A percentile compares a stretch with the other conserved stretches of the same genome.
phyloP scores from a whole-genome alignment of 1,140 invertebrate genomes.

The Leptinotarsa defecta region DNA sequence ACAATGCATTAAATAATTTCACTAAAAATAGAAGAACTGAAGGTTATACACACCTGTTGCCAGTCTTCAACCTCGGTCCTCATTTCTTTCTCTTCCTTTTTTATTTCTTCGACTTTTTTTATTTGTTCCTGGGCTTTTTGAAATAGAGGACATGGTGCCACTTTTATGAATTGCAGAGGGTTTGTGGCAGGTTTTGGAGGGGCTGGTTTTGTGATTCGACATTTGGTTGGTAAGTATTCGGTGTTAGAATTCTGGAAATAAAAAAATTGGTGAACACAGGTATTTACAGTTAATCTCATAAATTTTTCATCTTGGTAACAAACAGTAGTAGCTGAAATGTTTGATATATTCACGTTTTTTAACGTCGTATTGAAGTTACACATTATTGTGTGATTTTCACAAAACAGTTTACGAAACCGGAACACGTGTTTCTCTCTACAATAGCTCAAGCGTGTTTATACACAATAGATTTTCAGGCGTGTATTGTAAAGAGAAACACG shows the following conservation, averaged over 20 bases:
- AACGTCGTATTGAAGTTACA: no score
- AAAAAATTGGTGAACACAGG: neutral
- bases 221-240: conserved; percentile 55
- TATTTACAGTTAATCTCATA: neutral
- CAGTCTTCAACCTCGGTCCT: conserved; percentile 86
- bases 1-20: no score
- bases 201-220: conserved; percentile 57
- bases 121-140: conserved; percentile 84
- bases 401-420: no score
- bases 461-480: no score
- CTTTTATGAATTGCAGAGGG: conserved; percentile 87
- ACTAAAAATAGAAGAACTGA: neutral
- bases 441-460: no score
- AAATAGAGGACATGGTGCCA: conserved; percentile 82
- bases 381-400: no score
- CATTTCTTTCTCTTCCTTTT: conserved; percentile 75
- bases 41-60: conserved; percentile 78
- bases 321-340: no score
- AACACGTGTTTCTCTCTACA: no score
- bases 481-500: no score
- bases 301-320: no score
- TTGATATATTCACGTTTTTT: no score
- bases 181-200: conserved; percentile 81
- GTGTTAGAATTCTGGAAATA: conserved; percentile 52
- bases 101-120: conserved; percentile 81